Evolutionary conservation across 2,888 invertebrate genomes (phyloP).

Genomic region (Dilophus febrilis): DNA sequence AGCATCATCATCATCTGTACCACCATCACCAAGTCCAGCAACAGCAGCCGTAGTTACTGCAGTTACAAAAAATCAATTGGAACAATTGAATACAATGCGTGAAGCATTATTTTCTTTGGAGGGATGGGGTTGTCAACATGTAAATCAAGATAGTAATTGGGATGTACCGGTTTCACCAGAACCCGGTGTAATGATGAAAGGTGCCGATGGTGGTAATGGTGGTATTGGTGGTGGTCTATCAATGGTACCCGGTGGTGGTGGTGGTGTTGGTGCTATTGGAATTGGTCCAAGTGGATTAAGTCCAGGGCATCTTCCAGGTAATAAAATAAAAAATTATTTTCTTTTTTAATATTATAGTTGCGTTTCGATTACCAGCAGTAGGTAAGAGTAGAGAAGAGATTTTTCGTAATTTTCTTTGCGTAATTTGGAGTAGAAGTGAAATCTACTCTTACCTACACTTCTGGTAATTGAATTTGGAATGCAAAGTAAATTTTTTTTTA

Average conservation of each 20-base stretch:
- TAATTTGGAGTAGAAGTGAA: too few species aligned
- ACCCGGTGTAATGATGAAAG: slow-evolving; percentile 28
- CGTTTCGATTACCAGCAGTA: too few species aligned
- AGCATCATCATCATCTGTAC: slow-evolving; percentile 26
- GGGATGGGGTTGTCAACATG: slow-evolving; percentile 88
- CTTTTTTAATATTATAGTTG: too few species aligned
- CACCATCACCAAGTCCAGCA: slow-evolving; percentile 27
- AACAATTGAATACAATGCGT: slow-evolving; percentile 78
- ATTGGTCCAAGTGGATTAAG: too few species aligned
- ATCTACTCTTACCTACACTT: too few species aligned
- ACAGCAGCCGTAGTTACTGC: slow-evolving; percentile 34
- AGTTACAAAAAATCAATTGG: slow-evolving; percentile 65
- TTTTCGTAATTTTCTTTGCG: too few species aligned
- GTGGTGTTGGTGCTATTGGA: slow-evolving; percentile 25
- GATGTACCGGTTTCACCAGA: slow-evolving; percentile 82
- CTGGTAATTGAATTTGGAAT: too few species aligned
- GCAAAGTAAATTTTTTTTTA: too few species aligned
- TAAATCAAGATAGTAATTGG: slow-evolving; percentile 89
- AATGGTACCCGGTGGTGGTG: not conserved
- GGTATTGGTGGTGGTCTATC: slow-evolving; percentile 11
- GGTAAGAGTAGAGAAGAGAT: too few species aligned
- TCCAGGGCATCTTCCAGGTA: too few species aligned
- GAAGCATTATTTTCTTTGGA: slow-evolving; percentile 82
- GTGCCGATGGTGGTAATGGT: slow-evolving; percentile 31
- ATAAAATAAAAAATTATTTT: too few species aligned